Conservation (phyloP, 2,888 invertebrate species). For the Leistus spinibarbis region DNA sequence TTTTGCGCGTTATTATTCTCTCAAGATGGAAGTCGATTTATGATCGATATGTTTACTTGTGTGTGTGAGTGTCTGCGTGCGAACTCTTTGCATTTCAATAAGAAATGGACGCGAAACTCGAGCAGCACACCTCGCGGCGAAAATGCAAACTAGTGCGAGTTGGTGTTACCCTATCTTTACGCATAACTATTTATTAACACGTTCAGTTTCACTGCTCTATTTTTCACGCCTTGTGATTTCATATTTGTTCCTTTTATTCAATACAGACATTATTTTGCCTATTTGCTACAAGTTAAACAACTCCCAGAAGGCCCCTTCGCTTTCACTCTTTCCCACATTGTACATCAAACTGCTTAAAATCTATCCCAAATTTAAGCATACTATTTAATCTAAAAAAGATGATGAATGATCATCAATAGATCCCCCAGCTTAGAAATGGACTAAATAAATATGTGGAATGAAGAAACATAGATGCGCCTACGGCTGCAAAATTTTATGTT, state of each 20-base stretch:
- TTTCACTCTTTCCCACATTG: no score
- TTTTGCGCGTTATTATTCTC: conserved; percentile 50
- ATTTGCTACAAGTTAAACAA: neutral
- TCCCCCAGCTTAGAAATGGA: no score
- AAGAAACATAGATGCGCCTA: neutral
- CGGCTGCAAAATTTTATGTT: neutral
- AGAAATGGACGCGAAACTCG: neutral
- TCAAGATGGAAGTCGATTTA: conserved; percentile 58
- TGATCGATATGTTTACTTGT: conserved; percentile 51
- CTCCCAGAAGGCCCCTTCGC: neutral
- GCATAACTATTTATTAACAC: neutral
- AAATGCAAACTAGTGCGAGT: neutral
- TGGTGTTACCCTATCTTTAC: neutral
- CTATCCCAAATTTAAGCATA: no score
- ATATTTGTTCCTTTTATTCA: neutral
- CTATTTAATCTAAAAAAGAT: no score
- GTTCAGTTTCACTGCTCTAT: neutral
- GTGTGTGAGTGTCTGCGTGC: neutral
- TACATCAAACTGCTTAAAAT: no score
- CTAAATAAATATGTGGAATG: neutral
- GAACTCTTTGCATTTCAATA: neutral
- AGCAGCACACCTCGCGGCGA: neutral
- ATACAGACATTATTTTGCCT: neutral
- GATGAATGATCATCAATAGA: no score
- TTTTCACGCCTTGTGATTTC: neutral